Conservation (phyloP, 2,797 vertebrate genomes). For the Sciaenops ocellatus region DNA sequence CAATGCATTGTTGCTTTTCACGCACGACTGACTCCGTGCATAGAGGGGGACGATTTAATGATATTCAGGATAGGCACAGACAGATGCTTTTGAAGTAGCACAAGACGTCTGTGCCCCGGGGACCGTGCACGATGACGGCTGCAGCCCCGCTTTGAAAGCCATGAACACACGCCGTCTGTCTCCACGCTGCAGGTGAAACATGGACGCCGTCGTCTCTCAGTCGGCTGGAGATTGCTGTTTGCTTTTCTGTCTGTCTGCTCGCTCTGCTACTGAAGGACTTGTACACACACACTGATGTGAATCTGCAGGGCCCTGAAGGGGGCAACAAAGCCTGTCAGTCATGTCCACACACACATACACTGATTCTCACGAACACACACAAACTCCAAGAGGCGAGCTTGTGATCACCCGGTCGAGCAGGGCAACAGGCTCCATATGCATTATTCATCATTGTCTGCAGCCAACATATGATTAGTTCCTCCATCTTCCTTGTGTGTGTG, state of each 20-base stretch:
- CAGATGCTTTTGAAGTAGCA: conserved; percentile 33
- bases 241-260: conserved; percentile 1
- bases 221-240: not conserved
- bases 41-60: not conserved
- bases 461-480: conserved; percentile 47
- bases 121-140: conserved; percentile 9
- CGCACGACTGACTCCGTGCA: not conserved
- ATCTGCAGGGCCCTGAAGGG: conserved; percentile 7
- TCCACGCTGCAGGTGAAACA: conserved; percentile 22
- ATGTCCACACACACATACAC: conserved; percentile 27
- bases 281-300: not conserved
- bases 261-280: not conserved
- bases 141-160: not conserved
- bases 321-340: conserved; percentile 37
- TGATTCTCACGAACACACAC: not conserved
- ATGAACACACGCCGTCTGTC: not conserved
- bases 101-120: not conserved
- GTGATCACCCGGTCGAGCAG: conserved; percentile 24
- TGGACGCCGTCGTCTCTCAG: not conserved
- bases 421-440: conserved; percentile 44
- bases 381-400: not conserved
- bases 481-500: not conserved
- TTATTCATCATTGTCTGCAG: conserved; percentile 60
- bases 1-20: conserved; percentile 12
- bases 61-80: conserved; percentile 14